Percentiles rank a stretch among this genome's conserved stretches.
Conservation (phyloP, 2,888 invertebrate genomes). For the Nephrotoma appendiculata region DNA sequence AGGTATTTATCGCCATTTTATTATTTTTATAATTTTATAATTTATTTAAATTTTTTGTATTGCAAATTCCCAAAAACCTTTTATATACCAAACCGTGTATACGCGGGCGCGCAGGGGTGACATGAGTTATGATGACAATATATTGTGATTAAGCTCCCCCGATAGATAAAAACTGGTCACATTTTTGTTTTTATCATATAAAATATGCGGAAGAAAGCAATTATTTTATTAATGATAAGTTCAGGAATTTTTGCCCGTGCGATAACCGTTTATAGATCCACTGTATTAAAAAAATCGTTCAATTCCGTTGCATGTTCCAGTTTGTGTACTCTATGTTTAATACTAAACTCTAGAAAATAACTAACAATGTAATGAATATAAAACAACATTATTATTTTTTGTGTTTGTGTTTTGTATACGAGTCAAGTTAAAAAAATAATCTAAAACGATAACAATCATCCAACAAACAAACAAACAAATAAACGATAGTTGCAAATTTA, state of each 20-base stretch:
- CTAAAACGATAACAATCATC: not conserved
- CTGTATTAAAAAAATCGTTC: not conserved
- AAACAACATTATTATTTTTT: not conserved
- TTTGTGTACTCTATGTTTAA: too few relatives aligned
- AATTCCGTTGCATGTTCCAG: too few relatives aligned
- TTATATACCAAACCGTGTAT: too few relatives aligned
- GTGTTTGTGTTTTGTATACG: not conserved
- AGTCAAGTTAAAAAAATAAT: not conserved
- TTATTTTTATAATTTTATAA: not conserved
- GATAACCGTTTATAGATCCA: not conserved
- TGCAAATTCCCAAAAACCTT: not conserved
- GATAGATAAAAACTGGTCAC: not conserved
- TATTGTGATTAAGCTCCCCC: not conserved
- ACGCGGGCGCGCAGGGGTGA: not conserved
- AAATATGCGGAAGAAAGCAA: not conserved
- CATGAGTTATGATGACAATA: not conserved
- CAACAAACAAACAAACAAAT: not conserved
- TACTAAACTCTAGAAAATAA: too few relatives aligned
- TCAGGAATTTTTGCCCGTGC: not conserved
- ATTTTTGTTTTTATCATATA: not conserved
- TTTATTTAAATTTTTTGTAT: not conserved
- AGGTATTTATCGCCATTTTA: slow-evolving; percentile 18
- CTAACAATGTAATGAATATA: not conserved
- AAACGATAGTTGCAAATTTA: not conserved
- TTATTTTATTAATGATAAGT: not conserved